These are phyloP conservation scores for Myotis brandtii DNA, from an alignment of 2,113 vertebrate genomes.

Conservation along the genomic window DNA sequence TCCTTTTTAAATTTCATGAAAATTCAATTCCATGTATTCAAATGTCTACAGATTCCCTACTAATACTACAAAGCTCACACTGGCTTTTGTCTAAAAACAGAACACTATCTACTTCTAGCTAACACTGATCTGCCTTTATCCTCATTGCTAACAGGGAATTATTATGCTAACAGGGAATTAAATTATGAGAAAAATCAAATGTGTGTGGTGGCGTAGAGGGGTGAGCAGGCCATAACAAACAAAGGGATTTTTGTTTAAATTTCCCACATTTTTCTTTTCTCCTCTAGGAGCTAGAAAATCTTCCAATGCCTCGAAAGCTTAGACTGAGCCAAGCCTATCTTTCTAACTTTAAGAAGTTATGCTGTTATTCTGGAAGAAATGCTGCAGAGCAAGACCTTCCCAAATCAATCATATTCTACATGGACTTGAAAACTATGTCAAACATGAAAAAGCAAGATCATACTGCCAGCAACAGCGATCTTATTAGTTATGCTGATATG, in stretches of 20 bases:
- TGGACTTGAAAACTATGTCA: background rate
- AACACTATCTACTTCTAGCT: background rate
- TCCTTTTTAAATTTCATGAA: background rate
- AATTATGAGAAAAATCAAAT: background rate
- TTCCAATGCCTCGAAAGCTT: background rate
- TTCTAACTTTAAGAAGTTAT: background rate
- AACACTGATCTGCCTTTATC: background rate
- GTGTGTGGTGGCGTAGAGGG: background rate
- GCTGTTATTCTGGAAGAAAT: background rate
- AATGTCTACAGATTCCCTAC: background rate
- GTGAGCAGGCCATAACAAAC: background rate
- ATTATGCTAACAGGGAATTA: background rate
- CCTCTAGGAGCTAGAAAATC: background rate
- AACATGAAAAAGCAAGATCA: background rate
- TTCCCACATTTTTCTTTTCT: constrained; percentile 6
- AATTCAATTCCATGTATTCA: background rate
- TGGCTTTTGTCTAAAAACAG: background rate
- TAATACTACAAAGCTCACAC: background rate
- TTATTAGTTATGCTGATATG: background rate
- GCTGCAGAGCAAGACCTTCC: background rate
- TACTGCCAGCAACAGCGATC: background rate
- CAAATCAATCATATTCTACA: background rate
- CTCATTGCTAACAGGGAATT: background rate
- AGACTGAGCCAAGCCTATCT: background rate
- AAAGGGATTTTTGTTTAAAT: constrained; percentile 16